These are phyloP conservation scores for Halocaridina rubra DNA, from an alignment of 2,888 invertebrate genomes.

Conservation along the genomic window DNA sequence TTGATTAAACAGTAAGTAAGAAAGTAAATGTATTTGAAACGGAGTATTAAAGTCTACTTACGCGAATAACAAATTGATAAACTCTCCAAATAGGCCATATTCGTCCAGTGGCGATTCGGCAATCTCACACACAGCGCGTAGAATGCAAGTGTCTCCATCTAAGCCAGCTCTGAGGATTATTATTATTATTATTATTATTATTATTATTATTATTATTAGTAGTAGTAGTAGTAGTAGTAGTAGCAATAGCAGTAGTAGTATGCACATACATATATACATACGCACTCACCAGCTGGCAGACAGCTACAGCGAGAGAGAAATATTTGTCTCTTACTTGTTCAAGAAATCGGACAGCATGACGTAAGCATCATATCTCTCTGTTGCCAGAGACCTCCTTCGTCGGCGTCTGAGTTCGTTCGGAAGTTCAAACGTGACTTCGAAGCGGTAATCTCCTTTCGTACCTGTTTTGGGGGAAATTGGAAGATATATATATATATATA, in stretches of 20 bases:
- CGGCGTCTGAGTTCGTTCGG: conserved; percentile 15
- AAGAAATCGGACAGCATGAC: conserved; percentile 22
- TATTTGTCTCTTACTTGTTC: conserved; percentile 36
- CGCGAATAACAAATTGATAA: conserved; percentile 44
- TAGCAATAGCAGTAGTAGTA: too few species aligned
- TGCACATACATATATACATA: too few species aligned
- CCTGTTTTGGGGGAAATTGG: conserved; percentile 2
- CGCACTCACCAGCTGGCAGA: not conserved
- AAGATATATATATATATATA: not conserved
- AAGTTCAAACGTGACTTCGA: conserved; percentile 44
- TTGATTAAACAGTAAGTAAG: too few species aligned
- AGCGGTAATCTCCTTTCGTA: conserved; percentile 30
- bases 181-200: too few species aligned
- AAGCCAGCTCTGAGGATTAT: conserved; percentile 41
- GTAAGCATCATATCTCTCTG: conserved; percentile 31
- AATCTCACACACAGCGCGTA: conserved; percentile 41
- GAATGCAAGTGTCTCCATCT: conserved; percentile 31
- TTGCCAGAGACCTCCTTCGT: conserved; percentile 10
- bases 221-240: too few species aligned
- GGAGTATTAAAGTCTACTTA: too few species aligned
- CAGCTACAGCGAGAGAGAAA: too few species aligned
- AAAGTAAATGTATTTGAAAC: too few species aligned
- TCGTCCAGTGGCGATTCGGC: conserved; percentile 39
- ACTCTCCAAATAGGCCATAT: conserved; percentile 41
- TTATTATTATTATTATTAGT: too few species aligned